phyloP scores from a whole-genome alignment of 1,140 invertebrate species.

The Drosophila novamexicana region DNA sequence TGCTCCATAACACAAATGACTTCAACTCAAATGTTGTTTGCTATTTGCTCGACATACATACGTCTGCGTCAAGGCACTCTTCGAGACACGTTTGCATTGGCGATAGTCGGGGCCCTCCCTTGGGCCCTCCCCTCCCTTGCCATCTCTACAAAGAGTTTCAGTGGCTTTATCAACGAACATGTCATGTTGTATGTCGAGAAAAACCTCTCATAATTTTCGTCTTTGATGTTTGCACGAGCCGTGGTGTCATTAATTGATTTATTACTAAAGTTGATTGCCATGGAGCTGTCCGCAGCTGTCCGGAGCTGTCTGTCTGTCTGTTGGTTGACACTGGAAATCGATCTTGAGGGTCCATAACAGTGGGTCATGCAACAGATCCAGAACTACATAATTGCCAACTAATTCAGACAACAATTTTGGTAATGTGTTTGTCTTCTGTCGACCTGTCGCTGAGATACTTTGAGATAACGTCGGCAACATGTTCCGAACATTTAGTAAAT shows the following conservation, averaged over 20 bases:
- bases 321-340: background rate
- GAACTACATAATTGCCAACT: constrained; percentile 47
- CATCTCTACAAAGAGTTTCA: background rate
- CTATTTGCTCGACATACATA: constrained; percentile 49
- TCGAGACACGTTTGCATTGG: constrained; percentile 43
- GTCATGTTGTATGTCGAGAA: constrained; percentile 57
- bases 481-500: constrained; percentile 59
- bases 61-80: constrained; percentile 19
- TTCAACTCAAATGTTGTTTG: constrained; percentile 55
- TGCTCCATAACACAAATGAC: constrained; percentile 50
- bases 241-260: constrained; percentile 75
- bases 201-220: constrained; percentile 61
- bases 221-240: constrained; percentile 74
- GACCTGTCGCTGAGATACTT: constrained; percentile 7
- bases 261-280: constrained; percentile 57
- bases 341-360: constrained; percentile 14
- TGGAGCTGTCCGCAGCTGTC: constrained; percentile 17
- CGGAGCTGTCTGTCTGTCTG: background rate
- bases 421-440: constrained; percentile 62
- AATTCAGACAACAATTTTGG: constrained; percentile 48
- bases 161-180: constrained; percentile 56
- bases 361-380: constrained; percentile 11
- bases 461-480: constrained; percentile 43
- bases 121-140: background rate
- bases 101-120: constrained; percentile 14